Evolutionary conservation across 2,113 vertebrate genomes (phyloP), one percentile per base, ranked within the genome.

Genomic region (Platanista minor): DNA sequence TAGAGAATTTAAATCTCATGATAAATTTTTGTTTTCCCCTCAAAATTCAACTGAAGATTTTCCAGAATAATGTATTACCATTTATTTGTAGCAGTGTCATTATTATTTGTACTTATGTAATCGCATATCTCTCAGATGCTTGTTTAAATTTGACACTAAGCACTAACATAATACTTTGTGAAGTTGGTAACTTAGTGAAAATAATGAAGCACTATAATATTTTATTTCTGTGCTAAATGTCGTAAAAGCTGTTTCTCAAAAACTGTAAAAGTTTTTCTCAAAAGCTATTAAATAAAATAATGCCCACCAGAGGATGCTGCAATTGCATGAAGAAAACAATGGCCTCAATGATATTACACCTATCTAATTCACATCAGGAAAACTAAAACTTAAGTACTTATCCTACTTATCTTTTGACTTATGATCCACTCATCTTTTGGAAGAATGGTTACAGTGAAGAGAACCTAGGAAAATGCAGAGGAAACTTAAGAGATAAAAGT

Each of bases 301-400:
- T 74, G 64, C 92, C 96, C 92, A 94, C 84, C 78, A 86, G 92
- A 96, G 84, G 71, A 94, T 96, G 92, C 77, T 94, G 61, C 64
- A 88, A 74, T 78, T 81, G 78, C 84, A 86, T 52, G 41, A 43
- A 81, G 41, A 54, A 49, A 93, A 93, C 20, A 59, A 27, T 75
- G 54, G 14, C 39, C 46, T 93, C 17, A 41, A 9, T 43, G 43
- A 46, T 39, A 43, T 27, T 36, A 62, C 27, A 71, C 20, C 69
- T 91, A 77, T 43, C 33, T 91, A 69, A 80, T 33, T 94, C 52
- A 82, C 87, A 43, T 41, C 77, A 80, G 43, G 9, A 1, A 88
- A 78, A 83, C 52, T 39, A 43, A 43, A 36, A 72, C 25, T 27
- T 66, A 49, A 69, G 13, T 62, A 31, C 39, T 89, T 61, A 43